Base-by-base conservation (phyloP, 1,140 invertebrate genomes). In the Heliconius himera region DNA sequence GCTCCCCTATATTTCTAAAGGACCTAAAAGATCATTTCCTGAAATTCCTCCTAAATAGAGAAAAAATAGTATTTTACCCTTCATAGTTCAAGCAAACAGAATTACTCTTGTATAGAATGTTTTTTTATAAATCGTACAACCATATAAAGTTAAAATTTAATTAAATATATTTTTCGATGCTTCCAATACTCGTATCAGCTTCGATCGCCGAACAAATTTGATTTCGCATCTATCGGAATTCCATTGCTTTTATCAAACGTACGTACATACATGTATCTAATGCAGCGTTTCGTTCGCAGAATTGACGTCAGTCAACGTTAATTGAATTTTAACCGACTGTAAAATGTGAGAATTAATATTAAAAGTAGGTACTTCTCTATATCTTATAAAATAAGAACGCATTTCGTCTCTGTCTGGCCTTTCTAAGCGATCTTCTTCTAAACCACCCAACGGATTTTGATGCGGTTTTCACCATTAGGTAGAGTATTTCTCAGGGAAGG, bases 301-400 rank as follows among this genome's bases (percentile, higher is more conserved):
- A 16, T 66, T 66, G 60, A 29, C 60, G 11, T 66, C 22, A 60
- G 20, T 22, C 54, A 29, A 29, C 8, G 26, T 66, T 66, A 66
- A 66, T 66, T 66, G 22, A 66, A 66, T 66, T 66, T 66, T 66
- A 66, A 66, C n/a, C 22, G 60, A 66, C 9, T 26, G 29, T 18
- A 66, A 29, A 56, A 18, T 51, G 49, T 20, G 49, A n/a, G n/a
- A 60, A n/a, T 26, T 22, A 8, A 6, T 51, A 20, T 18, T 51
- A 20, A 51, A 20, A 51, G 16, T 51, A 51, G 0, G 3, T 22
- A 20, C 41, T 3, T n/a, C n/a, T n/a, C n/a, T n/a, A n/a, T n/a
- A n/a, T n/a, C n/a, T n/a, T n/a, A n/a, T n/a, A n/a, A n/a, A n/a
- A n/a, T n/a, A n/a, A n/a, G n/a, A n/a, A n/a, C n/a, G n/a, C n/a